Base-by-base conservation (phyloP, 2,113 vertebrate genomes). In the Pterocles orientalis region DNA sequence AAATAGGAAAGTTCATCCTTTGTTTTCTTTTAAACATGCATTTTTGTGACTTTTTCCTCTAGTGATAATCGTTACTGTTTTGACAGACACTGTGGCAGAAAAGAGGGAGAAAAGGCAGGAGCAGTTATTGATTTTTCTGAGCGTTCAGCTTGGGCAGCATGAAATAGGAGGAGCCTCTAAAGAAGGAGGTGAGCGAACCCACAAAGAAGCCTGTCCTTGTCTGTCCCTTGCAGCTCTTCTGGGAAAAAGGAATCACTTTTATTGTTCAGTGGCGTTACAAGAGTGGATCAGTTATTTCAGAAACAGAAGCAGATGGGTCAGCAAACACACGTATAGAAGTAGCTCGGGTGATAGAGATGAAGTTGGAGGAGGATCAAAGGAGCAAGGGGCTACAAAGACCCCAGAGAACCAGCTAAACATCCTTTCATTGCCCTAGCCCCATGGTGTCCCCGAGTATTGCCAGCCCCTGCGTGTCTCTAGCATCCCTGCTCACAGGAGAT, bases 71-170 rank as follows among this genome's bases (percentile, higher is more conserved):
- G 2, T 34, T 60, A 43, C 8, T 51, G 8, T 20, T 96, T 41
- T 66, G 51, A 39, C 79, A 76, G 48, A 76, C 21, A 26, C n/a
- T 79, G 61, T 39, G 70, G 73, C 24, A 36, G 62, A 31, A 60
- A 81, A 36, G n/a, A 50, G 31, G 19, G 48, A 75, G 47, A n/a
- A 43, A 89, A 90, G 8, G 24, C 90, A 92, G 47, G 41, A 73
- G 36, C 6, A 58, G 33, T 31, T 86, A 94, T 56, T 84, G 90
- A 95, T 95, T 96, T 94, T 75, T 80, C 77, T 11, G 39, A 92
- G 66, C 62, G 21, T 72, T 65, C 84, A 65, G 77, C 66, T n/a
- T 72, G 45, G 50, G 64, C 70, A 73, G 51, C 60, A 10, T 4
- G 33, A 86, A 90, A 68, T 26, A 61, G 57, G 70, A 86, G 57